Percentiles rank a stretch among this genome's conserved stretches.
Conservation (phyloP, 1,140 invertebrate genomes). For the Melipona quadrifasciata region DNA sequence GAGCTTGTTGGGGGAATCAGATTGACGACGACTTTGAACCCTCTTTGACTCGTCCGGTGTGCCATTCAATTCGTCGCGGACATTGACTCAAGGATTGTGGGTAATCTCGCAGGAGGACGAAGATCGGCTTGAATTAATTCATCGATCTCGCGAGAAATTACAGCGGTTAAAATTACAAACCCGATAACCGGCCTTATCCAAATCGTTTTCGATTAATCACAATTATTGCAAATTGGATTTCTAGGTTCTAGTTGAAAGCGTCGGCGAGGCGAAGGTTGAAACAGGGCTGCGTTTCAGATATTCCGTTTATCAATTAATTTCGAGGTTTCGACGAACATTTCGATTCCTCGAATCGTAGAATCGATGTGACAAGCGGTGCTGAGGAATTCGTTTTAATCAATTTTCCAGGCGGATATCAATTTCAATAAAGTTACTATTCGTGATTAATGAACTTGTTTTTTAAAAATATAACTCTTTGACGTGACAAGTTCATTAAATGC, state of each 20-base stretch:
- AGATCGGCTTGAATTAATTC: neutral
- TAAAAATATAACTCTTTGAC: neutral
- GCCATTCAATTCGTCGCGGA: constrained; percentile 34
- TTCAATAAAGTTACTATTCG: neutral
- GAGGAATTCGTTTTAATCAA: neutral
- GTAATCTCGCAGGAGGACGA: neutral
- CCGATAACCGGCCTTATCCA: neutral
- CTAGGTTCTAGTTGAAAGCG: too few relatives aligned
- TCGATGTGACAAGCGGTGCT: neutral
- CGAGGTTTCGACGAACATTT: neutral
- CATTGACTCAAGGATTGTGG: constrained; percentile 16
- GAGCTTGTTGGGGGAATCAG: constrained; percentile 16
- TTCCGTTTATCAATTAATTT: neutral
- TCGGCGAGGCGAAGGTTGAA: neutral
- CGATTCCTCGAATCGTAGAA: neutral
- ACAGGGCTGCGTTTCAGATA: neutral
- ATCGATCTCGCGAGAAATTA: neutral
- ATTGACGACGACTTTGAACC: neutral
- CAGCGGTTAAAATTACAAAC: neutral
- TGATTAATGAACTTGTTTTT: neutral
- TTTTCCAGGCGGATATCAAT: neutral
- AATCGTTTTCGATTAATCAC: neutral
- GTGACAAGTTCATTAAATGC: neutral
- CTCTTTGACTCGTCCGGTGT: constrained; percentile 15
- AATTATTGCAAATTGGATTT: too few relatives aligned